phyloP scores from a whole-genome alignment of 2,113 vertebrate species.

The Phyllostomus hastatus region DNA sequence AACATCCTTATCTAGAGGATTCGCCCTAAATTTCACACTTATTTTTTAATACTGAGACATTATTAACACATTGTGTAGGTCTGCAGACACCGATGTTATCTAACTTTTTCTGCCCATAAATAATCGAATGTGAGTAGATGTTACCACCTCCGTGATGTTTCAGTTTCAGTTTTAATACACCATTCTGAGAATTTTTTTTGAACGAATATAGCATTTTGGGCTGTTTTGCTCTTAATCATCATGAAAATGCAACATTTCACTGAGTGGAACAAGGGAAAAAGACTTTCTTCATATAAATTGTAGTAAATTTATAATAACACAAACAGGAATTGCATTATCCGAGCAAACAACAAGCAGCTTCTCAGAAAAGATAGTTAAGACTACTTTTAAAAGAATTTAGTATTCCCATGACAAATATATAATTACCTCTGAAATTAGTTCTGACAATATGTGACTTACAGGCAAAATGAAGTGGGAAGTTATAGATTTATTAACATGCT shows the following conservation, averaged over 20 bases:
- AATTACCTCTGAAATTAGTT: conserved; percentile 27
- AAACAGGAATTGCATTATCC: conserved; percentile 24
- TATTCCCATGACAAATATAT: background rate
- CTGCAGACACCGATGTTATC: background rate
- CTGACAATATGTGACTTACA: conserved; percentile 1
- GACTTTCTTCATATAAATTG: conserved; percentile 18
- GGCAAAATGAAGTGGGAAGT: conserved; percentile 27
- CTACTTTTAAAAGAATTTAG: background rate
- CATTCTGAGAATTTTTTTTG: conserved; percentile 66
- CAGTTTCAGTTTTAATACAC: conserved; percentile 66
- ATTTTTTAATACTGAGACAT: background rate
- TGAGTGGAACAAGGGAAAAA: conserved; percentile 22
- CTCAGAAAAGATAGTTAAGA: conserved; percentile 34
- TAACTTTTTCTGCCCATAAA: conserved; percentile 3
- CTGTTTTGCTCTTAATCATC: conserved; percentile 66
- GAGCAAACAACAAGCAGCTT: background rate
- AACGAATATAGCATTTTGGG: conserved; percentile 45
- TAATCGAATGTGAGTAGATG: conserved; percentile 44
- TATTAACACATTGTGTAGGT: background rate
- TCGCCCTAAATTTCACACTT: background rate
- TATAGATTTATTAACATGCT: background rate
- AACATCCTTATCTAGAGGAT: background rate
- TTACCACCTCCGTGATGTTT: conserved; percentile 32
- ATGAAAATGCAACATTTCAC: conserved; percentile 46
- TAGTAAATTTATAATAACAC: background rate